Evolutionary conservation across 2,797 vertebrate species (phyloP).

Genomic region (Toxotes lorentzi): DNA sequence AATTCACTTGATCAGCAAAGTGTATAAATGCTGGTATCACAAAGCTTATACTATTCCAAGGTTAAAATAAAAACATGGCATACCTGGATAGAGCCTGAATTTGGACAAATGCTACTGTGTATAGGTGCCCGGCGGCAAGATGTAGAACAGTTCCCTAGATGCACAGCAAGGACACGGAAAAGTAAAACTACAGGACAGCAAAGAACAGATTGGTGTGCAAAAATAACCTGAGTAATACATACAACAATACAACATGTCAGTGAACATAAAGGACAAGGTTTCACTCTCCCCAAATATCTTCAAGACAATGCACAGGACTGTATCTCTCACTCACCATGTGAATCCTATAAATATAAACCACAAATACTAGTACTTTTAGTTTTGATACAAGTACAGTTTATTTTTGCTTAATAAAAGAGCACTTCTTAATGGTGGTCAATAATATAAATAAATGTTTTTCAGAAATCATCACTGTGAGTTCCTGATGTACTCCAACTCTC

Average conservation of each 20-base stretch:
- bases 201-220: conserved; percentile 76
- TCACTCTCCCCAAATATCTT: conserved; percentile 28
- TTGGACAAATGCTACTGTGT: conserved; percentile 49
- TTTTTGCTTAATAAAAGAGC: too few species aligned
- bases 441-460: not conserved
- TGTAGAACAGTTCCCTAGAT: conserved; percentile 84
- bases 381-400: too few species aligned
- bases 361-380: too few species aligned
- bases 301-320: conserved; percentile 5
- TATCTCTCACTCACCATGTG: not conserved
- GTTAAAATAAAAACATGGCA: conserved; percentile 17
- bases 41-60: conserved; percentile 10
- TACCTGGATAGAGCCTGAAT: conserved; percentile 37
- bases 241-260: conserved; percentile 68
- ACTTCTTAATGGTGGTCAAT: not conserved
- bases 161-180: conserved; percentile 79
- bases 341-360: too few species aligned
- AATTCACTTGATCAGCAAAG: conserved; percentile 47
- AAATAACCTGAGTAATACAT: conserved; percentile 74
- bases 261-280: conserved; percentile 60
- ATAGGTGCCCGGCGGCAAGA: conserved; percentile 51
- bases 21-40: conserved; percentile 22
- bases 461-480: not conserved
- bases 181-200: conserved; percentile 80
- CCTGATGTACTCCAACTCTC: too few species aligned